Conservation (phyloP, 2,888 invertebrate genomes). For the Macrosoma leucophasiata region DNA sequence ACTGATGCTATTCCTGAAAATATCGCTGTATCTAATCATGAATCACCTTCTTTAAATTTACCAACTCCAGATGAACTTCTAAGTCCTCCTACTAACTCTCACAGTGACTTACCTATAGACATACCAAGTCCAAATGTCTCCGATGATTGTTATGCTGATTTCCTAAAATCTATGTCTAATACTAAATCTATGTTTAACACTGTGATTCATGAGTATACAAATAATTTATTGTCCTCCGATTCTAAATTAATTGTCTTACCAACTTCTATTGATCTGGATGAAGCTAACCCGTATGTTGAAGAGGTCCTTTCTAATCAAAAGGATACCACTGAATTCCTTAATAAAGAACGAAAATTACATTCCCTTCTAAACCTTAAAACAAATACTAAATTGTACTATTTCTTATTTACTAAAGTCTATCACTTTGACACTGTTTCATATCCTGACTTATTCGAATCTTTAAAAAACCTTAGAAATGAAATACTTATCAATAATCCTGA, state of each 20-base stretch:
- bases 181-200: neutral
- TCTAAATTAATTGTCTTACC: conserved; percentile 5
- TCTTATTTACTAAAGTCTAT: conserved; percentile 16
- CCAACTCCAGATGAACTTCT: neutral
- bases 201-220: conserved; percentile 7
- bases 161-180: conserved; percentile 6
- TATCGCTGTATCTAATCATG: too few species aligned
- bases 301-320: neutral
- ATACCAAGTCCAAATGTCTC: neutral
- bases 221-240: neutral
- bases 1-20: neutral
- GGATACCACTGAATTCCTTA: conserved; percentile 1
- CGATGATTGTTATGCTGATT: conserved; percentile 7
- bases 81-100: neutral
- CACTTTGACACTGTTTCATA: conserved; percentile 8
- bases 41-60: too few species aligned
- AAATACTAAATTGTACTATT: conserved; percentile 12
- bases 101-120: neutral
- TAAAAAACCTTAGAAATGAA: conserved; percentile 3
- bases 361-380: conserved; percentile 1
- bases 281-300: conserved; percentile 5
- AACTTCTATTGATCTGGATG: conserved; percentile 9
- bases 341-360: conserved; percentile 6
- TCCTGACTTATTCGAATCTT: conserved; percentile 2
- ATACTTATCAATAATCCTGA: neutral